Conservation (phyloP, 2,888 invertebrate genomes). For the Entomobrya multifasciata region DNA sequence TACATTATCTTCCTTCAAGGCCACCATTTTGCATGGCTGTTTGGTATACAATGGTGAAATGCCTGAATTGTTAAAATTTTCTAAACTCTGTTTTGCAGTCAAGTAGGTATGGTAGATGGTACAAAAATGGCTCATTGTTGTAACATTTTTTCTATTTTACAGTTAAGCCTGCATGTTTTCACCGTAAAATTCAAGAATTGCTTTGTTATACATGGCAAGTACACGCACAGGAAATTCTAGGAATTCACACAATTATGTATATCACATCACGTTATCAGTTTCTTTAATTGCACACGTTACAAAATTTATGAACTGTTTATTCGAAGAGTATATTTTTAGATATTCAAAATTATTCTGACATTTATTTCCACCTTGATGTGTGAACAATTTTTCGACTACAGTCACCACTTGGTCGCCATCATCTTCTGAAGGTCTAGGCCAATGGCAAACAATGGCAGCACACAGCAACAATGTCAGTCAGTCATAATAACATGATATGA, state of each 20-base stretch:
- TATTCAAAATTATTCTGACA: too few relatives aligned
- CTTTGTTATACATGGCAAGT: too few relatives aligned
- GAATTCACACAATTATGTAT: too few relatives aligned
- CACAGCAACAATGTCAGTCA: background rate
- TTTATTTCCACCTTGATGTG: background rate
- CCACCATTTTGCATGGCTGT: background rate
- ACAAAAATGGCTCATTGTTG: background rate
- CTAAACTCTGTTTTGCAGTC: background rate
- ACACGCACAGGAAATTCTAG: too few relatives aligned
- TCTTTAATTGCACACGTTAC: background rate
- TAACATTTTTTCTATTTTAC: background rate
- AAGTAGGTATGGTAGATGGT: too few relatives aligned
- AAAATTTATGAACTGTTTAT: background rate
- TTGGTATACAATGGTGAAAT: background rate
- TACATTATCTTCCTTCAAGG: constrained; percentile 15
- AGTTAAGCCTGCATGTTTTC: too few relatives aligned
- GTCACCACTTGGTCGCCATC: constrained; percentile 21
- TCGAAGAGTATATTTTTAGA: background rate
- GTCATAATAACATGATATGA: background rate
- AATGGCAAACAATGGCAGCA: constrained; percentile 54
- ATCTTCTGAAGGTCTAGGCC: constrained; percentile 67
- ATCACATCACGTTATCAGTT: too few relatives aligned
- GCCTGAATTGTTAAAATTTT: background rate
- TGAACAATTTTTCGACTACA: constrained; percentile 35
- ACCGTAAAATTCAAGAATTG: too few relatives aligned